Conservation (phyloP, 30 jellyfish, hydroid and myxozoan genomes). For the Chrysaora quinquecirrha region DNA sequence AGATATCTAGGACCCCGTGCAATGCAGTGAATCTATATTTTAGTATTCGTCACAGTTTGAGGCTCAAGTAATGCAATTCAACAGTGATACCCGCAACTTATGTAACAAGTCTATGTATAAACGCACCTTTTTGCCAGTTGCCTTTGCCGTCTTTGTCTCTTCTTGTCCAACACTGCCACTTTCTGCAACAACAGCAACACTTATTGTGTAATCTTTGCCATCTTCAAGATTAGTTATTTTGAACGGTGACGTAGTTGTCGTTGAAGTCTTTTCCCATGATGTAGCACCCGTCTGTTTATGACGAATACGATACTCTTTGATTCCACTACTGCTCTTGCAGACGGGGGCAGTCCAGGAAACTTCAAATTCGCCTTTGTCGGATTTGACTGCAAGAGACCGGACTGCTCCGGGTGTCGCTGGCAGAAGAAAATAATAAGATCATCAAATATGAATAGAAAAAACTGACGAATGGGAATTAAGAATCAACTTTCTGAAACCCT, state of each 20-base stretch:
- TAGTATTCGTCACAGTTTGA: too few relatives aligned
- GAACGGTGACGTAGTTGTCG: not conserved
- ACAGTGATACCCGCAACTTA: too few relatives aligned
- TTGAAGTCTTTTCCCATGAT: not conserved
- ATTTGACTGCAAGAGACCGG: not conserved
- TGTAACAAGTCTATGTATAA: too few relatives aligned
- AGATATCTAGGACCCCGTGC: too few relatives aligned
- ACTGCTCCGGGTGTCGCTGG: conserved; percentile 10
- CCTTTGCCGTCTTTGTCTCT: not conserved
- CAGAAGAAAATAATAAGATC: not conserved
- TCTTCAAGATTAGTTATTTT: conserved; percentile 3
- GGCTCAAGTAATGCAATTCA: too few relatives aligned
- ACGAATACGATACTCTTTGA: not conserved
- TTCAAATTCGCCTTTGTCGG: not conserved
- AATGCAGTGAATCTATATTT: too few relatives aligned
- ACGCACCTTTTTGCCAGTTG: not conserved
- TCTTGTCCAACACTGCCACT: not conserved
- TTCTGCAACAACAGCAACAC: conserved; percentile 4
- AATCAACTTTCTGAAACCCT: too few relatives aligned
- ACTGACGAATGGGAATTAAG: too few relatives aligned
- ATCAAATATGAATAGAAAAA: not conserved
- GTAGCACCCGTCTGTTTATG: conserved; percentile 28
- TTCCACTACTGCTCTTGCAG: conserved; percentile 7
- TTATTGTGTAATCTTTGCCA: conserved; percentile 1
- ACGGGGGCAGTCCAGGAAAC: conserved; percentile 37